Evolutionary conservation across 2,797 vertebrate genomes (phyloP), one percentile per base, ranked within the genome.

Genomic region (Microctenopoma stevenorrisi): DNA sequence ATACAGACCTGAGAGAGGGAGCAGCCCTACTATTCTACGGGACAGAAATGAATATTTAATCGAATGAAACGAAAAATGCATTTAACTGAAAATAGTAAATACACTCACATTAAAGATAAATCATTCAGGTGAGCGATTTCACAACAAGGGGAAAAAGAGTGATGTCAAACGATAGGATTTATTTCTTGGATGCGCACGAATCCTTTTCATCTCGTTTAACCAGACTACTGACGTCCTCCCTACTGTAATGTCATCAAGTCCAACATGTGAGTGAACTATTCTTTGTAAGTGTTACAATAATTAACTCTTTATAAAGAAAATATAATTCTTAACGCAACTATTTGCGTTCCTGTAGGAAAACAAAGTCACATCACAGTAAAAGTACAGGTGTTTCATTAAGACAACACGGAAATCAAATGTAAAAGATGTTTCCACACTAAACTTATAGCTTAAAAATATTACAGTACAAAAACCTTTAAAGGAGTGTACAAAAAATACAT

Each of bases 31-130:
- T 22, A 51, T 28, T 25, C 30, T 40, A 1, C 37, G 50, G 38
- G 44, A 63, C 14, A 49, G n/a, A 47, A 54, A 33, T 3, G 0
- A 8, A 48, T 22, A 13, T 51, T 25, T 15, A 47, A 56, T 54
- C 7, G 53, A 38, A 3, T 47, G 3, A 50, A 63, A 35, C 57
- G 44, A 44, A 75, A 47, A 18, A 44, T 11, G 46, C 16, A 9
- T 71, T 85, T 84, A 67, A 78, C 64, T 82, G n/a, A 52, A 76
- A 78, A 84, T 52, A 59, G 74, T 33, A 70, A 79, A 77, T 35
- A 71, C 67, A 64, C 50, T 72, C 47, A 64, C 28, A 8, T 8
- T 7, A 49, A 47, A 12, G 63, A 71, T 3, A 64, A 46, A 37
- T 13, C 2, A 43, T 48, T 58, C 4, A 60, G 28, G 2, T 33